These are phyloP conservation scores for Mylabris phalerata DNA, from an alignment of 1,140 invertebrate genomes.

Conservation along the genomic window DNA sequence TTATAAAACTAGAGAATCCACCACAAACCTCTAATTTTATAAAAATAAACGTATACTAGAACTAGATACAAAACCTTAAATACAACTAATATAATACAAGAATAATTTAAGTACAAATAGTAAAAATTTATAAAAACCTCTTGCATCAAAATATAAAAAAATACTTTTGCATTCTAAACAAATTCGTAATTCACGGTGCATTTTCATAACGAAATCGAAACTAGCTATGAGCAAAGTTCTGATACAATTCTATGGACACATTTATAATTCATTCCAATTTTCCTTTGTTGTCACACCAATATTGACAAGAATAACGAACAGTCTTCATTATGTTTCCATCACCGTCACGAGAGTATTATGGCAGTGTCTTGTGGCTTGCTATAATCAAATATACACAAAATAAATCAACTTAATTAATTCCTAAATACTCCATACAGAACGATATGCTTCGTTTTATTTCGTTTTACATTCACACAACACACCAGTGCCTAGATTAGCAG, in stretches of 20 bases:
- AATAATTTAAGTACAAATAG: slow-evolving; percentile 14
- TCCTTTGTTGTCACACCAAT: too few species aligned
- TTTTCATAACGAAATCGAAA: background rate
- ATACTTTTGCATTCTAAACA: slow-evolving; percentile 8
- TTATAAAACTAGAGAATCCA: background rate
- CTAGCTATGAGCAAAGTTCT: too few species aligned
- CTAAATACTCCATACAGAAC: slow-evolving; percentile 1
- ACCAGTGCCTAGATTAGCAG: too few species aligned
- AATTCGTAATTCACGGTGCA: background rate
- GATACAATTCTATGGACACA: too few species aligned
- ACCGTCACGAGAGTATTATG: slow-evolving; percentile 27
- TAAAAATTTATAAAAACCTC: too few species aligned
- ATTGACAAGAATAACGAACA: too few species aligned
- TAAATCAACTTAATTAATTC: slow-evolving; percentile 14
- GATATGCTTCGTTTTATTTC: slow-evolving; percentile 25
- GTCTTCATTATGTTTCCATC: slow-evolving; percentile 6
- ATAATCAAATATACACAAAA: slow-evolving; percentile 29
- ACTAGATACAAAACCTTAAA: slow-evolving; percentile 4
- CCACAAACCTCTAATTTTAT: slow-evolving; percentile 1
- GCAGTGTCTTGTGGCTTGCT: slow-evolving; percentile 36
- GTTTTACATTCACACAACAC: too few species aligned
- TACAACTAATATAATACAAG: slow-evolving; percentile 3
- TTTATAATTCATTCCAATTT: too few species aligned
- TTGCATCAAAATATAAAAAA: slow-evolving; percentile 6
- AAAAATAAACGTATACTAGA: slow-evolving; percentile 5